Conservation (phyloP, 1,140 invertebrate genomes). For the Prorops nasuta region DNA sequence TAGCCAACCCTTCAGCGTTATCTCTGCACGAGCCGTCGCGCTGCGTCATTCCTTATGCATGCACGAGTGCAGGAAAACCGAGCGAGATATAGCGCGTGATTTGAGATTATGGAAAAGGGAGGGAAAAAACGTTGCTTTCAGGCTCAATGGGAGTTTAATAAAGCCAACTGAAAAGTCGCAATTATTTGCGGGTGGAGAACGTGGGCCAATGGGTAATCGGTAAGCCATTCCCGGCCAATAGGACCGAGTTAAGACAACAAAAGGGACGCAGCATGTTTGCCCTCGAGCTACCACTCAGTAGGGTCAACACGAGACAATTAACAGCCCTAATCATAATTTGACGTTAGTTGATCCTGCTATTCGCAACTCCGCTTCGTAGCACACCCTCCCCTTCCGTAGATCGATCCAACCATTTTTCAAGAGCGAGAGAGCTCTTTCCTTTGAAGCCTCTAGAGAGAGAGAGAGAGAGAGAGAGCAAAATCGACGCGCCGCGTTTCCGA, state of each 20-base stretch:
- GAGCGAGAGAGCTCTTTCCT: no score
- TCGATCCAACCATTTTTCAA: no score
- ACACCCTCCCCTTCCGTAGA: conserved; percentile 8
- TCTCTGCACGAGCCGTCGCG: no score
- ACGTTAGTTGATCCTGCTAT: conserved; percentile 31
- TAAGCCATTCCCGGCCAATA: conserved; percentile 35
- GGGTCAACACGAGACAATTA: conserved; percentile 43
- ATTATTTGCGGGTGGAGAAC: conserved; percentile 15
- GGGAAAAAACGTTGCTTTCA: no score
- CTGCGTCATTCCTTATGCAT: no score
- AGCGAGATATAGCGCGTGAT: no score
- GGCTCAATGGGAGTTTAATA: no score
- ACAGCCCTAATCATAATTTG: conserved; percentile 40
- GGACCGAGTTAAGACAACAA: conserved; percentile 39
- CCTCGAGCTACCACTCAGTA: conserved; percentile 36
- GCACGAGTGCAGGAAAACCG: no score
- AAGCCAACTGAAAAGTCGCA: conserved; percentile 25
- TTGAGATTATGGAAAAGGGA: no score
- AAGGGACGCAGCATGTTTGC: conserved; percentile 35
- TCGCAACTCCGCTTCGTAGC: conserved; percentile 19
- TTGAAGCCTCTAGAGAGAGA: no score
- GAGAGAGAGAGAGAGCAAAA: no score
- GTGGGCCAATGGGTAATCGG: conserved; percentile 28
- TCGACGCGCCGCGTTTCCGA: no score
- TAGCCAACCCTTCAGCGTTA: conserved; percentile 13